These are phyloP conservation scores for Drosophila triauraria DNA, from an alignment of 1,140 invertebrate species.

Conservation along the genomic window DNA sequence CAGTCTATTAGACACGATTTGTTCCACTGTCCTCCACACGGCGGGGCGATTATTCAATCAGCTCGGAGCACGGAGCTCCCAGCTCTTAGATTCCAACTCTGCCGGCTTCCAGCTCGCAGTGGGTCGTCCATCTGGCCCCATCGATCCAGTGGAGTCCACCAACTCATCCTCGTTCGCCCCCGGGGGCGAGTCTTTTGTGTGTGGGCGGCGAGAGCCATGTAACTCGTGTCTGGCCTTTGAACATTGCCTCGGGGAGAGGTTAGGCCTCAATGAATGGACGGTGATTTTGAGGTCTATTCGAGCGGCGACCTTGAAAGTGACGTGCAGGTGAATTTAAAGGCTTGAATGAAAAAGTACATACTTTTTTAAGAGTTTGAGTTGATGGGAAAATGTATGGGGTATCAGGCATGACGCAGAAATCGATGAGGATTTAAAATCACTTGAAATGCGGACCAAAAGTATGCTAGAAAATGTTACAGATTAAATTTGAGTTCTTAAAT, in stretches of 20 bases:
- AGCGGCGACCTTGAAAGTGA: constrained; percentile 23
- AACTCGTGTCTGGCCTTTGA: constrained; percentile 37
- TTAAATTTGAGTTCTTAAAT: neutral
- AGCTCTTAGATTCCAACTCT: constrained; percentile 6
- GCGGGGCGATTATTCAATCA: constrained; percentile 77
- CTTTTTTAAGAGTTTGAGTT: neutral
- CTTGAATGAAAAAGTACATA: neutral
- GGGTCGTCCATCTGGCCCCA: constrained; percentile 52
- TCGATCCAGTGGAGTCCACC: constrained; percentile 21
- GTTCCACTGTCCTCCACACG: constrained; percentile 64
- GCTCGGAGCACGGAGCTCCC: neutral
- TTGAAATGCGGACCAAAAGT: neutral
- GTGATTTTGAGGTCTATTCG: constrained; percentile 1
- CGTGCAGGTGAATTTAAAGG: constrained; percentile 24
- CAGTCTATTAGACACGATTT: constrained; percentile 82
- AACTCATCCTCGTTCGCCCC: neutral
- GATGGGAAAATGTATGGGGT: neutral
- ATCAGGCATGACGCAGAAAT: too few relatives aligned
- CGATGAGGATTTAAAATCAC: neutral
- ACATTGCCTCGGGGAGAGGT: constrained; percentile 24
- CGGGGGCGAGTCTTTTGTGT: neutral
- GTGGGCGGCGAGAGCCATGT: constrained; percentile 24
- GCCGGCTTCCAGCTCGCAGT: constrained; percentile 38
- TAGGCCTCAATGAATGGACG: constrained; percentile 10
- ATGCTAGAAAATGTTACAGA: neutral